Conservation (phyloP, 2,113 vertebrate species). For the Eublepharis macularius region DNA sequence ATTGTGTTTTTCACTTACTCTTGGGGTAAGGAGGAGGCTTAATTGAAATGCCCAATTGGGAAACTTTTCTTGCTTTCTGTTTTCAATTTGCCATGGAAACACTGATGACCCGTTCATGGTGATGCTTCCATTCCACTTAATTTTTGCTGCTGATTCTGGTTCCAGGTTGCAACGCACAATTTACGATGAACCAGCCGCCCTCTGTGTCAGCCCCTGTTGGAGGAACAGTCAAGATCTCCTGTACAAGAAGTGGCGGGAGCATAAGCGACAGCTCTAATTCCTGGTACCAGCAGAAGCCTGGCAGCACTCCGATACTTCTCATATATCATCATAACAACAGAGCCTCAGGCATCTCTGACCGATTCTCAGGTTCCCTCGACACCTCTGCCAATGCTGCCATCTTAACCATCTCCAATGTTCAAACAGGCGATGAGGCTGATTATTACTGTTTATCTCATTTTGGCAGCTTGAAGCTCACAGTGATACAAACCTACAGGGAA, state of each 20-base stretch:
- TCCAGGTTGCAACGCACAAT: background rate
- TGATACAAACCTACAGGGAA: background rate
- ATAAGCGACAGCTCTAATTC: fast-evolving
- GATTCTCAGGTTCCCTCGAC: background rate
- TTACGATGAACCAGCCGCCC: background rate
- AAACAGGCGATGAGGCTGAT: background rate
- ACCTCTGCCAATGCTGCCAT: too few species aligned
- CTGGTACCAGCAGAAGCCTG: slow-evolving; percentile 24
- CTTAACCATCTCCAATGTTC: background rate
- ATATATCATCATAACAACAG: too few species aligned
- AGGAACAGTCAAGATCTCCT: background rate
- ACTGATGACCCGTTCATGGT: too few species aligned
- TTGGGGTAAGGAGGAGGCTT: background rate
- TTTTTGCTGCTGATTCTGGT: background rate
- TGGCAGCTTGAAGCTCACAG: fast-evolving
- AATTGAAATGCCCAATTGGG: background rate
- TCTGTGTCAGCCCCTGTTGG: background rate
- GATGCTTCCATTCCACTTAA: too few species aligned
- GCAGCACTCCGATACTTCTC: fast-evolving
- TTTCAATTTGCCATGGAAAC: too few species aligned
- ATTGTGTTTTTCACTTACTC: background rate
- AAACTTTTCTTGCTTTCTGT: too few species aligned
- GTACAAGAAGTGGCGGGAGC: background rate
- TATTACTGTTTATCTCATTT: background rate
- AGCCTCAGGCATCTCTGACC: background rate